Conservation (phyloP, 2,113 vertebrate species). For the Eurystomus gularis region DNA sequence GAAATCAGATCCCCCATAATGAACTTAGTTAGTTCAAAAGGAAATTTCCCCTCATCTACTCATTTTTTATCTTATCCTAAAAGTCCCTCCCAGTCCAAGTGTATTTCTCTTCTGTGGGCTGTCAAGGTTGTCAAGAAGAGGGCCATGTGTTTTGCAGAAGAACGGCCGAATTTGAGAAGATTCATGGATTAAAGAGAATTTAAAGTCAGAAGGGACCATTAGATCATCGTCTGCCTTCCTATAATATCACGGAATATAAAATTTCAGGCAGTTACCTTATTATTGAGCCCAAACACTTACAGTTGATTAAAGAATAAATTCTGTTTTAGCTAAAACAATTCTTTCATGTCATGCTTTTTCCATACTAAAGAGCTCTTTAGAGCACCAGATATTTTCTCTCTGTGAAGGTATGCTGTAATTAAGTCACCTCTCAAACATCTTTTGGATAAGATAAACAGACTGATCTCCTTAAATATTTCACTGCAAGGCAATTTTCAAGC, state of each 20-base stretch:
- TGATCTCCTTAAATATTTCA: slow-evolving; percentile 56
- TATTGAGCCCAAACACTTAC: background rate
- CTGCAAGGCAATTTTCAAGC: slow-evolving; percentile 47
- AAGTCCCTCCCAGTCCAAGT: background rate
- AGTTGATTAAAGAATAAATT: slow-evolving; percentile 12
- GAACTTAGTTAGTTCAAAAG: background rate
- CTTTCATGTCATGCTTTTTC: background rate
- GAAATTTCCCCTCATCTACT: background rate
- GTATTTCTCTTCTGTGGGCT: background rate
- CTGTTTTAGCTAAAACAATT: background rate
- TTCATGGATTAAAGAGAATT: background rate
- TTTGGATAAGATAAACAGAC: slow-evolving; percentile 55
- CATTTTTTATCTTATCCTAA: slow-evolving; percentile 7
- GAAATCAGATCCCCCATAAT: background rate
- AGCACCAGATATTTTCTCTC: slow-evolving; percentile 14
- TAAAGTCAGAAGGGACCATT: background rate
- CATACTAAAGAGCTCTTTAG: slow-evolving; percentile 2
- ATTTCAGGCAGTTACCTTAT: background rate
- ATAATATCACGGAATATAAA: background rate
- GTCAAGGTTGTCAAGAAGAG: slow-evolving; percentile 10
- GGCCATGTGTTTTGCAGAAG: slow-evolving; percentile 11
- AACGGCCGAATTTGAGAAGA: background rate
- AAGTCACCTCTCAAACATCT: slow-evolving; percentile 51
- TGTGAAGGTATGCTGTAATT: slow-evolving; percentile 48
- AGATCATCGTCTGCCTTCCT: slow-evolving; percentile 8